Conservation (phyloP, 1,140 invertebrate species). For the Anastrepha ludens region DNA sequence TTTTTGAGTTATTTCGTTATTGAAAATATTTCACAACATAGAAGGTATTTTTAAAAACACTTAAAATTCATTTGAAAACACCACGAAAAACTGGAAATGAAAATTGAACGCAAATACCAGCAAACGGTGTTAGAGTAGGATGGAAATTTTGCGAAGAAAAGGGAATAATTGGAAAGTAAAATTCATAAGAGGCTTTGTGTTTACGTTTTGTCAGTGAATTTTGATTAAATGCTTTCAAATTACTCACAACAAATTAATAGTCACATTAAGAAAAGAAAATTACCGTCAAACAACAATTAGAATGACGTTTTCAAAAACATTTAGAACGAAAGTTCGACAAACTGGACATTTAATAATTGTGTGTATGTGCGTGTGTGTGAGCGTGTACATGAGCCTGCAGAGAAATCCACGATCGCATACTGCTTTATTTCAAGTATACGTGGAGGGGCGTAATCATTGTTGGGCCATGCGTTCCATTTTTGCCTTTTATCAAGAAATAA, state of each 20-base stretch:
- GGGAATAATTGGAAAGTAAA: constrained; percentile 27
- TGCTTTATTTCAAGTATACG: no score
- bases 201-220: neutral
- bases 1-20: neutral
- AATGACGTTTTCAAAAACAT: constrained; percentile 66
- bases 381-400: neutral
- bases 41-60: constrained; percentile 35
- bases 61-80: constrained; percentile 33
- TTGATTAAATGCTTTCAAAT: constrained; percentile 24
- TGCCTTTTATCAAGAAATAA: no score
- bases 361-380: neutral
- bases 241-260: constrained; percentile 41
- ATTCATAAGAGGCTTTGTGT: neutral
- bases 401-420: no score
- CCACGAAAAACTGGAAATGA: constrained; percentile 9
- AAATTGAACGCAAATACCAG: constrained; percentile 22
- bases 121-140: neutral
- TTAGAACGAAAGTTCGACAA: constrained; percentile 52
- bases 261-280: constrained; percentile 56
- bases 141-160: constrained; percentile 10
- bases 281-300: constrained; percentile 67
- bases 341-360: constrained; percentile 12
- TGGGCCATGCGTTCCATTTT: no score
- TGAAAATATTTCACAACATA: constrained; percentile 26
- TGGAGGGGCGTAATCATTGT: no score